Percentiles rank a stretch among this genome's conserved stretches.
Conservation (phyloP, 2,797 vertebrate genomes). For the Micrastur ruficollis region DNA sequence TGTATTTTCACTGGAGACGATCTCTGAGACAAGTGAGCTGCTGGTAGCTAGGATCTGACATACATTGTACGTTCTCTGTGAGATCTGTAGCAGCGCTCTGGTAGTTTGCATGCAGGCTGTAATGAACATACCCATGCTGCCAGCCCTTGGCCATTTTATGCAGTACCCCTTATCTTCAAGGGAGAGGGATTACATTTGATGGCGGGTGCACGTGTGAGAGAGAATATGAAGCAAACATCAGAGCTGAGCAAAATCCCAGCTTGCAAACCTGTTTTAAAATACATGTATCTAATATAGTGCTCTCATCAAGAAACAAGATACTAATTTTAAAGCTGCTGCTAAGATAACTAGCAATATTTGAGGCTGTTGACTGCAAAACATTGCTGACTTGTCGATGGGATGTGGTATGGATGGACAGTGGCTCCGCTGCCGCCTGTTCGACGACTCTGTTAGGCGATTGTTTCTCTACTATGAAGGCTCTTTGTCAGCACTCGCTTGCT, state of each 20-base stretch:
- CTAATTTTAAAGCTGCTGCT: conserved; percentile 16
- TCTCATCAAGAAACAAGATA: neutral
- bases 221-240: neutral
- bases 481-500: neutral
- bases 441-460: neutral
- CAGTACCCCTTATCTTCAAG: neutral
- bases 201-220: neutral
- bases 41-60: accelerated
- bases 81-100: neutral
- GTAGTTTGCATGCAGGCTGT: neutral
- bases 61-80: accelerated
- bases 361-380: neutral
- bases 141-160: neutral
- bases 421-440: neutral
- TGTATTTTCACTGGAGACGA: neutral
- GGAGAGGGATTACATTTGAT: neutral
- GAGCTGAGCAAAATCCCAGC: conserved; percentile 29
- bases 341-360: neutral
- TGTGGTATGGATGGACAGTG: neutral
- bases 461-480: neutral
- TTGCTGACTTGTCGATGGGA: neutral
- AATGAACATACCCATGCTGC: neutral
- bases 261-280: conserved; percentile 25
- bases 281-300: neutral
- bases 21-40: neutral